These are phyloP conservation scores for Brenthis daphne DNA, from an alignment of 2,888 invertebrate genomes.

Conservation along the genomic window DNA sequence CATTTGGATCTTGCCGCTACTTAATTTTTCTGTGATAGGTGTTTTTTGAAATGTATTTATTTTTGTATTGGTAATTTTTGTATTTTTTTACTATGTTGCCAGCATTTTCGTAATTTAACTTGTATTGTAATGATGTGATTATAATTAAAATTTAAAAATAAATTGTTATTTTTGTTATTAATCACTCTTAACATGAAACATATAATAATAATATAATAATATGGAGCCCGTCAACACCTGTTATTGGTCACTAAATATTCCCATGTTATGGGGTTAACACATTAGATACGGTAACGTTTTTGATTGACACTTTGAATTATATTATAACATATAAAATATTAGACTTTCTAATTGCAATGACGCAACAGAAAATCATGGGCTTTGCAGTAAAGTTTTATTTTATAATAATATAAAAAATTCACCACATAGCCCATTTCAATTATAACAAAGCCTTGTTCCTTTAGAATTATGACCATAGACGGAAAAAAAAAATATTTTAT, in stretches of 20 bases:
- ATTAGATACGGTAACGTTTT: constrained; percentile 57
- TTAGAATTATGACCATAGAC: background rate
- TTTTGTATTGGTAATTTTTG: constrained; percentile 62
- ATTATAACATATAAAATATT: constrained; percentile 24
- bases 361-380: constrained; percentile 7
- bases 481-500: background rate
- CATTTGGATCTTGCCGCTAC: constrained; percentile 36
- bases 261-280: constrained; percentile 68
- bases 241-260: constrained; percentile 56
- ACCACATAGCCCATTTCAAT: constrained; percentile 3
- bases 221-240: constrained; percentile 46
- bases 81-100: constrained; percentile 56
- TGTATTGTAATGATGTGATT: constrained; percentile 28
- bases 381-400: constrained; percentile 1
- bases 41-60: constrained; percentile 43
- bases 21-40: constrained; percentile 65
- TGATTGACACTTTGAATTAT: constrained; percentile 79
- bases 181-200: constrained; percentile 51
- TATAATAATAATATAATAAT: constrained; percentile 46
- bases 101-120: constrained; percentile 45
- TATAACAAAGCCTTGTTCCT: constrained; percentile 10
- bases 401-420: background rate
- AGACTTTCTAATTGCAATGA: constrained; percentile 6
- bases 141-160: constrained; percentile 17
- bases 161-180: constrained; percentile 63